A percentile compares a stretch with the other conserved stretches of the same genome.
Conservation (phyloP, 2,797 vertebrate genomes). For the Amblyraja radiata region DNA sequence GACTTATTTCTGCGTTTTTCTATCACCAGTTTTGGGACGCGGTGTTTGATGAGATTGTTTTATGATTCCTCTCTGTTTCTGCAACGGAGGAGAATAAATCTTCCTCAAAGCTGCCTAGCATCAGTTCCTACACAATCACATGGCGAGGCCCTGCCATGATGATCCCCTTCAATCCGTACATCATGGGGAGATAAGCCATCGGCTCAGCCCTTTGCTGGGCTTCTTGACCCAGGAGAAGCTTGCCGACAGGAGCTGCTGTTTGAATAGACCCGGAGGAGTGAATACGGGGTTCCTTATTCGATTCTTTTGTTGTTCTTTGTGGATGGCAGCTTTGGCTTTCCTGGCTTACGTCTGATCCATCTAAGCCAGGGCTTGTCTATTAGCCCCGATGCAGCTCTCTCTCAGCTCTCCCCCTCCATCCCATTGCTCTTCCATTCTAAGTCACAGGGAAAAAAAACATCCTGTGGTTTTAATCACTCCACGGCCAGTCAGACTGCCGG, state of each 20-base stretch:
- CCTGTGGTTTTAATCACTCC: neutral
- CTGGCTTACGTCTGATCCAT: neutral
- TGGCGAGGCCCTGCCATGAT: neutral
- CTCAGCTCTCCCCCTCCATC: neutral
- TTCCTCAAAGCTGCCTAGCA: neutral
- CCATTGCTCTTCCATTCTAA: neutral
- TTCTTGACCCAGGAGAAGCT: neutral
- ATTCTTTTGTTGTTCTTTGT: neutral
- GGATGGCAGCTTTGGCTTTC: neutral
- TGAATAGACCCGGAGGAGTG: neutral
- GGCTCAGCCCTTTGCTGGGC: neutral
- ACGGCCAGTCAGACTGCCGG: neutral
- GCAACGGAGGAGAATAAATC: neutral
- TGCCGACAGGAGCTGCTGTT: neutral
- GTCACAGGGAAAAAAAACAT: neutral
- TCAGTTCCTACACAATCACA: constrained; percentile 1
- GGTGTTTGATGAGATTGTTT: neutral
- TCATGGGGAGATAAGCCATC: neutral
- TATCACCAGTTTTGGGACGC: constrained; percentile 3
- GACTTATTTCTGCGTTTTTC: neutral
- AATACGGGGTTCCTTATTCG: neutral
- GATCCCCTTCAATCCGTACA: neutral
- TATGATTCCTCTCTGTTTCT: neutral
- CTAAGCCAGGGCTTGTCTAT: neutral
- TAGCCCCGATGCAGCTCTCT: neutral